A percentile compares a stretch with the other conserved stretches of the same genome.
phyloP scores from a whole-genome alignment of 2,888 invertebrate species.

The Ophion ellenae region DNA sequence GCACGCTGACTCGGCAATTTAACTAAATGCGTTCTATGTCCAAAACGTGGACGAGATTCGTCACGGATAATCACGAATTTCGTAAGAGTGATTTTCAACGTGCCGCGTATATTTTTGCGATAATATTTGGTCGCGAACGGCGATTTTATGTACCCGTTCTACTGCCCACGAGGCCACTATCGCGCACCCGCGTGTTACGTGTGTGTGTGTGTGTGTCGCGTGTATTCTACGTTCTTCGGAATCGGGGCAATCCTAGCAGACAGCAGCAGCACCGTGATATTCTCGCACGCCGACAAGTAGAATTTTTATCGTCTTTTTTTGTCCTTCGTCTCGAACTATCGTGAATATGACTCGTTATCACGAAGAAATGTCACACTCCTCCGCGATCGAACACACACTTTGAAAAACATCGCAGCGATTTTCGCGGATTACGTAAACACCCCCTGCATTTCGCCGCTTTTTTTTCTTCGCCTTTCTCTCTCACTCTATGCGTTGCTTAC shows the following conservation, averaged over 20 bases:
- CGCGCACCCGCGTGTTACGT: conserved; percentile 31
- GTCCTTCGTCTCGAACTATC: conserved; percentile 19
- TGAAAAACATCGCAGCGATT: conserved; percentile 66
- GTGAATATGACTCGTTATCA: conserved; percentile 54
- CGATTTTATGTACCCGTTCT: background rate
- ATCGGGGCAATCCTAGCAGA: conserved; percentile 61
- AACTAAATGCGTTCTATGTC: conserved; percentile 11
- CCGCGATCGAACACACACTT: conserved; percentile 59
- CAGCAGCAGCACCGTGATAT: conserved; percentile 55
- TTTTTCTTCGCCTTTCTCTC: conserved; percentile 27
- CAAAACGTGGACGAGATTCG: conserved; percentile 4
- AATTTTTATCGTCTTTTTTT: conserved; percentile 58
- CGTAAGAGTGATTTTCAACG: background rate
- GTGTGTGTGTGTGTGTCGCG: conserved; percentile 17
- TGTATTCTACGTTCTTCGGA: conserved; percentile 26
- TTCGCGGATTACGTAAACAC: conserved; percentile 80
- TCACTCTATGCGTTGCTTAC: conserved; percentile 53
- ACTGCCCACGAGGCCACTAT: conserved; percentile 1
- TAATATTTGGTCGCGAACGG: background rate
- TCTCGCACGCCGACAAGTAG: conserved; percentile 52
- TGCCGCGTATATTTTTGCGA: conserved; percentile 1
- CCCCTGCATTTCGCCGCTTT: conserved; percentile 75
- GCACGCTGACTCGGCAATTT: conserved; percentile 76
- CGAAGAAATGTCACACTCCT: conserved; percentile 49
- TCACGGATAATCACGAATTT: conserved; percentile 17